Percentiles rank a stretch among this genome's conserved stretches.
Conservation (phyloP, 2,113 vertebrate species). For the Alethe castanea region DNA sequence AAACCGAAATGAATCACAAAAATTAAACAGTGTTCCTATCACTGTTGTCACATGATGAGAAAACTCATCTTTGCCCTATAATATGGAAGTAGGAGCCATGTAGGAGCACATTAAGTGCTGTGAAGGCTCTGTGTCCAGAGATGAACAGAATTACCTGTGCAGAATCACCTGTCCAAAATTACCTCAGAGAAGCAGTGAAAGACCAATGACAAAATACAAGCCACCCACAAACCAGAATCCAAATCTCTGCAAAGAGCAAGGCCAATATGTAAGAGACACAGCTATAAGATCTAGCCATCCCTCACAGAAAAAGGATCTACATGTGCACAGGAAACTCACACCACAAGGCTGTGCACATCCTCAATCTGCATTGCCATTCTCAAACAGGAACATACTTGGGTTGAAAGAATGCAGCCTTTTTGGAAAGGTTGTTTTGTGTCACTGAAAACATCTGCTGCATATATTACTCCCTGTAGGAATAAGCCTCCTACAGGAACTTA, state of each 20-base stretch:
- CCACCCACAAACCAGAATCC: neutral
- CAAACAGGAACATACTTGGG: neutral
- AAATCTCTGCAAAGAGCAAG: neutral
- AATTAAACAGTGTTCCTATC: neutral
- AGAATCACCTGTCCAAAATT: neutral
- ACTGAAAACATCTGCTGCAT: neutral
- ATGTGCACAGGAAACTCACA: neutral
- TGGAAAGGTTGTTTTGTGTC: conserved; percentile 16
- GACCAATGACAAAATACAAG: neutral
- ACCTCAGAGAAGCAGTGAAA: neutral
- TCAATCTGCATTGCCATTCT: neutral
- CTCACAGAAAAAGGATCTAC: neutral
- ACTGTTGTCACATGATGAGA: neutral
- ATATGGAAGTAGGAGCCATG: neutral
- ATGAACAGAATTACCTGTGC: neutral
- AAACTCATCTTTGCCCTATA: neutral
- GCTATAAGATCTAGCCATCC: neutral
- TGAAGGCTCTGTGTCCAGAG: neutral
- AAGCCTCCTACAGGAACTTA: neutral
- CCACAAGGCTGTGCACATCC: neutral
- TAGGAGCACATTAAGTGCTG: rapidly evolving
- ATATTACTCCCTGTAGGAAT: neutral
- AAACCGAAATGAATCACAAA: neutral
- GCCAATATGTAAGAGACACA: neutral
- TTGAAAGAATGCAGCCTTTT: neutral